These are phyloP conservation scores for Rhynchonycteris naso DNA, from an alignment of 2,797 vertebrate species.

Conservation along the genomic window DNA sequence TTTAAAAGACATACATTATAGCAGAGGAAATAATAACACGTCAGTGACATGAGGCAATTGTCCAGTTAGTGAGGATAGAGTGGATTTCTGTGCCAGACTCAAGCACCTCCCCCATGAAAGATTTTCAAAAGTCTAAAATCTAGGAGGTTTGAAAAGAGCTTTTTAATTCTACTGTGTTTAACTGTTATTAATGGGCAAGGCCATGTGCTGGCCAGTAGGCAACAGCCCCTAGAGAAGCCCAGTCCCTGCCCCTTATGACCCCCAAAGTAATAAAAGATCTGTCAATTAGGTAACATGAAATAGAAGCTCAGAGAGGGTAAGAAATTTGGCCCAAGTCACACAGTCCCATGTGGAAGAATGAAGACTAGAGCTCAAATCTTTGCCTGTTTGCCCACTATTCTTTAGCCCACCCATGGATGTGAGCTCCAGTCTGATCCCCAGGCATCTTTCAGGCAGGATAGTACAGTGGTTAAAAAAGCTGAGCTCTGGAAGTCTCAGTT, in stretches of 20 bases:
- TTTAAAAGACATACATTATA: constrained; percentile 55
- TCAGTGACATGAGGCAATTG: constrained; percentile 47
- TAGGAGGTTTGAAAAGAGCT: background rate
- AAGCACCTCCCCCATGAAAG: rapidly evolving
- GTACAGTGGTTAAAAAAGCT: background rate
- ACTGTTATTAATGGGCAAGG: background rate
- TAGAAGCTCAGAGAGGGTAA: background rate
- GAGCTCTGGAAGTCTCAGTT: background rate
- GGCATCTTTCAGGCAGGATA: background rate
- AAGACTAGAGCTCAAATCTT: background rate
- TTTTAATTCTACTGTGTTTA: background rate
- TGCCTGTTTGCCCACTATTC: rapidly evolving
- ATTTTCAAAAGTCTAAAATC: constrained; percentile 44
- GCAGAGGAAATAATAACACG: constrained; percentile 25
- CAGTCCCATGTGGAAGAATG: background rate
- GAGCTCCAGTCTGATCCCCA: background rate
- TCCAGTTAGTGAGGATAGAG: constrained; percentile 54
- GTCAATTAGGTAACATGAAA: background rate
- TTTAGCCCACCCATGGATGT: background rate
- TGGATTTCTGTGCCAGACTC: background rate
- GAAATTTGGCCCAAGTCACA: background rate
- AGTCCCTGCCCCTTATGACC: too few relatives aligned
- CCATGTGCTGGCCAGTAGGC: too few relatives aligned
- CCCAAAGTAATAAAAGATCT: background rate
- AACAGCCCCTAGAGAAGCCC: background rate